Conservation (phyloP, 2,888 invertebrate genomes). For the Euzophera pinguis region DNA sequence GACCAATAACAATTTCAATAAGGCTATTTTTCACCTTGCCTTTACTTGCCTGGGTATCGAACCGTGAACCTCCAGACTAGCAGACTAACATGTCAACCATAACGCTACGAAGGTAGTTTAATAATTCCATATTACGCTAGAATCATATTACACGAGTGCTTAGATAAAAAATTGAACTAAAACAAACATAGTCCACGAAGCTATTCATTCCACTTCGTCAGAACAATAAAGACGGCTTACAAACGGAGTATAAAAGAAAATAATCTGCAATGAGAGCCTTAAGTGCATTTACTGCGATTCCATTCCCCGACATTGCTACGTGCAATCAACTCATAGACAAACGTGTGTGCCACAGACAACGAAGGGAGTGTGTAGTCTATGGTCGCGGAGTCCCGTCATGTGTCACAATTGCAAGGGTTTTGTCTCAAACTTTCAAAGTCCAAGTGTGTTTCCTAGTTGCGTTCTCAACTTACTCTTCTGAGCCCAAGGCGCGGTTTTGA, state of each 20-base stretch:
- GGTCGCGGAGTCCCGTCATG: conserved; percentile 15
- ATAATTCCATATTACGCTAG: no score
- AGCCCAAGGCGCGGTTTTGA: no score
- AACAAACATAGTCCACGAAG: neutral
- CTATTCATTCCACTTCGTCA: conserved; percentile 7
- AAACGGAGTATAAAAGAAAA: conserved; percentile 24
- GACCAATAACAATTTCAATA: no score
- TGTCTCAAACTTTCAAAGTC: no score
- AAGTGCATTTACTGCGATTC: conserved; percentile 33
- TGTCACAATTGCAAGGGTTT: neutral
- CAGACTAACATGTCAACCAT: no score
- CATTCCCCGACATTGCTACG: conserved; percentile 31
- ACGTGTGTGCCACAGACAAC: conserved; percentile 18
- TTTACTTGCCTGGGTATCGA: no score
- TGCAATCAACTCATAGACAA: conserved; percentile 30
- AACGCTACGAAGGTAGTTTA: no score
- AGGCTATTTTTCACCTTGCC: no score
- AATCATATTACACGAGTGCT: neutral
- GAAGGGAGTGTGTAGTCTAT: conserved; percentile 1
- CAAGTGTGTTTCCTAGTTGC: no score
- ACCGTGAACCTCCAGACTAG: no score
- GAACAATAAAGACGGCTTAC: conserved; percentile 19
- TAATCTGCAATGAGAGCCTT: conserved; percentile 27
- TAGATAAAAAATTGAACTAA: neutral
- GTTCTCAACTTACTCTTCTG: no score